Percentiles rank a stretch among this genome's conserved stretches.
These are phyloP conservation scores for Dioctria linearis DNA, from an alignment of 2,888 invertebrate species.

Conservation along the genomic window DNA sequence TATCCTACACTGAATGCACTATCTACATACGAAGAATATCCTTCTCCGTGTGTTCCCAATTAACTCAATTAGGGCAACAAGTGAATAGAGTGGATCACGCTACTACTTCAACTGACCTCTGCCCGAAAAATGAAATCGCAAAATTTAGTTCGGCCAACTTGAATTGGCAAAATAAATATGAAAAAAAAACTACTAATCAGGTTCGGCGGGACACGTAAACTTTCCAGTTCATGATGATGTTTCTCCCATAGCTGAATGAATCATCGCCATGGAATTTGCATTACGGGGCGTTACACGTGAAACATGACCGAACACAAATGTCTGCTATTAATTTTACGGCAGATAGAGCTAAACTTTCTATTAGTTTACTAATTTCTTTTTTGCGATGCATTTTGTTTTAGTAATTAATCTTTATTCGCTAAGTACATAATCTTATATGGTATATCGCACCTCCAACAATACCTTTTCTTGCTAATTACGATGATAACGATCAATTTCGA, in stretches of 20 bases:
- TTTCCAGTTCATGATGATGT: constrained; percentile 42
- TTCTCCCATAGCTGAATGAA: constrained; percentile 1
- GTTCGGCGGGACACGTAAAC: constrained; percentile 39
- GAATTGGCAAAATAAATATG: constrained; percentile 14
- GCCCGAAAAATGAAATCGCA: constrained; percentile 1
- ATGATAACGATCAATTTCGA: background rate
- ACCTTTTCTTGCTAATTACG: too few species aligned
- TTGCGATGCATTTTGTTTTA: constrained; percentile 16
- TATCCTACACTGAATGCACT: background rate
- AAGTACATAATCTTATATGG: too few species aligned
- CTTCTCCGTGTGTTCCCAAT: constrained; percentile 11
- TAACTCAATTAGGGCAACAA: constrained; percentile 44
- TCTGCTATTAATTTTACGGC: constrained; percentile 42
- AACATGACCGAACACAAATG: constrained; percentile 17
- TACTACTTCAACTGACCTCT: constrained; percentile 13
- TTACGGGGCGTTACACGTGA: constrained; percentile 21
- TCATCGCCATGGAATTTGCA: constrained; percentile 45
- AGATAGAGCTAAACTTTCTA: constrained; percentile 20
- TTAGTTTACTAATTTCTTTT: constrained; percentile 29
- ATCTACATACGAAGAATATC: constrained; percentile 18
- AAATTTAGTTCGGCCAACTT: constrained; percentile 12
- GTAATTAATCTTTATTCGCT: constrained; percentile 27
- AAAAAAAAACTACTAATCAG: constrained; percentile 28
- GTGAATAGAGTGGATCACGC: constrained; percentile 20
- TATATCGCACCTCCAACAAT: too few species aligned